phyloP scores from a whole-genome alignment of 2,113 vertebrate genomes.

The Neoarius graeffei region DNA sequence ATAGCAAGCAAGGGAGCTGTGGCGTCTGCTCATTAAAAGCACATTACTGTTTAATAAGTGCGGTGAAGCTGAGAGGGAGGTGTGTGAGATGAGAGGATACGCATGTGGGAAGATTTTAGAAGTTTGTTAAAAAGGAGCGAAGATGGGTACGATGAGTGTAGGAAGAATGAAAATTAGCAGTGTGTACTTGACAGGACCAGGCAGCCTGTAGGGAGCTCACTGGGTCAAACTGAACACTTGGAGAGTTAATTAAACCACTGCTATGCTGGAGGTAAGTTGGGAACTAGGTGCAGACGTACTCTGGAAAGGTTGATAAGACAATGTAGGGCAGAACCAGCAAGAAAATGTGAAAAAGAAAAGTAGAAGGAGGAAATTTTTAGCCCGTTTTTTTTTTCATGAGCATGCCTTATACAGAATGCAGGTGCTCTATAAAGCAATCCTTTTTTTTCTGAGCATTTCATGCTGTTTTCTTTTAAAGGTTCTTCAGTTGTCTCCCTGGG shows the following conservation, averaged over 20 bases:
- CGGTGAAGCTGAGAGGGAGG: conserved; percentile 38
- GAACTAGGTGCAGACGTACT: conserved; percentile 23
- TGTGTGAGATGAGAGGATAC: conserved; percentile 2
- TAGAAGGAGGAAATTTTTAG: neutral
- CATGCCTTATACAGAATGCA: neutral
- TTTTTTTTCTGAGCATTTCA: neutral
- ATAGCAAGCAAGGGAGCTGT: conserved; percentile 5
- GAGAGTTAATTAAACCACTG: conserved; percentile 54
- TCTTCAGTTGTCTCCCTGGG: neutral
- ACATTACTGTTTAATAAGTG: conserved; percentile 56
- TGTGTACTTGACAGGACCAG: conserved; percentile 32
- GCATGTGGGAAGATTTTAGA: conserved; percentile 14
- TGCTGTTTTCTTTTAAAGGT: neutral
- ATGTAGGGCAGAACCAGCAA: conserved; percentile 42
- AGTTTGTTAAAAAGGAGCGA: conserved; percentile 29
- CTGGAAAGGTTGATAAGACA: conserved; percentile 49
- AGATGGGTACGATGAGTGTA: conserved; percentile 30
- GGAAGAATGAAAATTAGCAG: conserved; percentile 35
- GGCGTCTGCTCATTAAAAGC: conserved; percentile 46
- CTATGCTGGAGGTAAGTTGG: conserved; percentile 42
- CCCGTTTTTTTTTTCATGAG: conserved; percentile 3
- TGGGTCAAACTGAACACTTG: conserved; percentile 49
- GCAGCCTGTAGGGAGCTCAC: conserved; percentile 35
- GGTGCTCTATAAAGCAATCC: neutral
- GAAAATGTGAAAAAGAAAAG: neutral